Evolutionary conservation across 92 coral and sea anemone species (phyloP).

Genomic region (Epizoanthus stellaris): DNA sequence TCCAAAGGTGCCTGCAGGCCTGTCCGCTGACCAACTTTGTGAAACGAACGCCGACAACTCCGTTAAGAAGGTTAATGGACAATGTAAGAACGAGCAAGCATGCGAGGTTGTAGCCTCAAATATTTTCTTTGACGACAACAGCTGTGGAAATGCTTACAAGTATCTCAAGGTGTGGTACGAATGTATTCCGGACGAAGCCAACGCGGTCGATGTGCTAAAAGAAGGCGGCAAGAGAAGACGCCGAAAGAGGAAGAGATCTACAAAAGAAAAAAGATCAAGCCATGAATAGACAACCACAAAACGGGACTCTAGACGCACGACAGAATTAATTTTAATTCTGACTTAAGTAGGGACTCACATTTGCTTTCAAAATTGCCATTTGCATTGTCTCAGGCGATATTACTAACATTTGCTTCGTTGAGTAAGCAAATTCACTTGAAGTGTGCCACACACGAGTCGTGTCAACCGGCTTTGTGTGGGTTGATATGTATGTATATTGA

Average conservation of each 20-base stretch:
- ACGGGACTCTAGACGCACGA: constrained; percentile 51
- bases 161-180: constrained; percentile 99
- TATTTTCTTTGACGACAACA: constrained; percentile 99
- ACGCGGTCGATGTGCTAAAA: constrained; percentile 96
- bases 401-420: constrained; percentile 44
- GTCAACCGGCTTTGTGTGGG: constrained; percentile 76
- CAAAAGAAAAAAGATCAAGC: constrained; percentile 79
- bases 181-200: constrained; percentile 98
- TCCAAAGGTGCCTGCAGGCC: constrained; percentile 98
- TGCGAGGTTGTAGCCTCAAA: constrained; percentile 99
- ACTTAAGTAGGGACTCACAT: constrained; percentile 64
- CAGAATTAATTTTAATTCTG: constrained; percentile 61
- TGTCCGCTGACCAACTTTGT: constrained; percentile 87
- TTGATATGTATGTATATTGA: constrained; percentile 97
- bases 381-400: constrained; percentile 52
- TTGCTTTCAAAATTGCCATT: constrained; percentile 67
- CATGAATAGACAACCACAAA: constrained; percentile 53
- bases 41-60: constrained; percentile 85
- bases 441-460: constrained; percentile 73
- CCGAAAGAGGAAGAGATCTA: constrained; percentile 95
- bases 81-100: constrained; percentile 99
- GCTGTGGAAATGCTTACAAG: constrained; percentile 97
- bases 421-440: constrained; percentile 79
- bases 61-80: constrained; percentile 83
- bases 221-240: constrained; percentile 98